Percentiles rank a stretch among this genome's conserved stretches.
Conservation (phyloP, 1,140 invertebrate genomes). For the Marisa cornuarietis region DNA sequence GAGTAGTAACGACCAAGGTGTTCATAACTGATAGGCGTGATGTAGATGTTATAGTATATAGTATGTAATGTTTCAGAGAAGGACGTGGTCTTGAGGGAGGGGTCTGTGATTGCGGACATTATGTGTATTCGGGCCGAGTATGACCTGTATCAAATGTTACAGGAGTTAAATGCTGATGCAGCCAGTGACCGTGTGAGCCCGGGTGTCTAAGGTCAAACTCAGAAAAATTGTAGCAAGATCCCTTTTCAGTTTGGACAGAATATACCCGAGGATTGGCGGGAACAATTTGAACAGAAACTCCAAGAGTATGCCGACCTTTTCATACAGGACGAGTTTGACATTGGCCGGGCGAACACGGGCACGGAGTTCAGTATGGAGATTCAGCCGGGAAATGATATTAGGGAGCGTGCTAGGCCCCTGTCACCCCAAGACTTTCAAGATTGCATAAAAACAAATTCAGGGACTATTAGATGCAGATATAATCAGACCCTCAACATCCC, state of each 20-base stretch:
- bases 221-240: not conserved
- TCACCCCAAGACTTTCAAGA: not conserved
- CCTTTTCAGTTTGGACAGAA: not conserved
- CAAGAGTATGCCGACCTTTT: not conserved
- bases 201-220: too few species aligned
- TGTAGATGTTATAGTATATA: not conserved
- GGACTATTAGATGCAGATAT: not conserved
- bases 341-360: not conserved
- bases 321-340: not conserved
- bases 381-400: not conserved
- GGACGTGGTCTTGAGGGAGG: too few species aligned
- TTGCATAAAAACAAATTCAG: not conserved
- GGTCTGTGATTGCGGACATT: too few species aligned
- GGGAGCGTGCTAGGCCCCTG: not conserved
- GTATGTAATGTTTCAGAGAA: too few species aligned
- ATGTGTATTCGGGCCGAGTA: too few species aligned
- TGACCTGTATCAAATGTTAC: too few species aligned
- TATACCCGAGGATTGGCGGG: not conserved
- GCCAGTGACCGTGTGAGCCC: too few species aligned
- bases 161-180: too few species aligned
- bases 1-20: not conserved
- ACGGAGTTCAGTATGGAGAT: not conserved
- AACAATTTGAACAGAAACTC: not conserved
- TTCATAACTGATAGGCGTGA: too few species aligned
- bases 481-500: not conserved